A percentile compares a stretch with the other conserved stretches of the same genome.
Conservation (phyloP, 1,140 invertebrate species). For the Drosophila pectinifera region DNA sequence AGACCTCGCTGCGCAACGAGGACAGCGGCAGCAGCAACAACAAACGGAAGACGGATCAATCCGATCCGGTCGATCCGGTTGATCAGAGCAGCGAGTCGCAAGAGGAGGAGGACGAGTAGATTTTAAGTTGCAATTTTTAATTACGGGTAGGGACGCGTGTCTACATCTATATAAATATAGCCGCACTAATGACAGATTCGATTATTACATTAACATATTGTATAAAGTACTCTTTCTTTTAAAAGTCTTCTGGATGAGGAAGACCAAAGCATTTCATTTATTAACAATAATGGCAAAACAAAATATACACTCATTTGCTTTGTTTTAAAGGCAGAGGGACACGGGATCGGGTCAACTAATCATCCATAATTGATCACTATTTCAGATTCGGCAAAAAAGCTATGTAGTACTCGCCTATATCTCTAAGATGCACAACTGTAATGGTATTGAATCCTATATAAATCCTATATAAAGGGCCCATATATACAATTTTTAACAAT, state of each 20-base stretch:
- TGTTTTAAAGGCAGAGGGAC: conserved; percentile 38
- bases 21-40: neutral
- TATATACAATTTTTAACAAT: conserved; percentile 36
- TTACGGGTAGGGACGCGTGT: conserved; percentile 38
- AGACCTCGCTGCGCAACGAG: conserved; percentile 43
- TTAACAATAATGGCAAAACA: conserved; percentile 44
- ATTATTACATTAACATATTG: conserved; percentile 33
- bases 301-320: conserved; percentile 48
- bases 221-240: conserved; percentile 37
- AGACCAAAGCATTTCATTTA: conserved; percentile 38
- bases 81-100: conserved; percentile 46
- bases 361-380: conserved; percentile 22
- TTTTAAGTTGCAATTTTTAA: conserved; percentile 42
- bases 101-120: conserved; percentile 38
- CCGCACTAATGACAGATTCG: conserved; percentile 42
- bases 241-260: conserved; percentile 24
- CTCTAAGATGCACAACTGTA: conserved; percentile 38
- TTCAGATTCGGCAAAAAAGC: conserved; percentile 31
- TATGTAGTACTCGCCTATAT: conserved; percentile 25
- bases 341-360: conserved; percentile 17
- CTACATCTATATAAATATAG: conserved; percentile 33
- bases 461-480: conserved; percentile 37
- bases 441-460: conserved; percentile 47
- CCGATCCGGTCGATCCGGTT: conserved; percentile 11
- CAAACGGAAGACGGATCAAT: conserved; percentile 21